phyloP scores from a whole-genome alignment of 2,888 invertebrate genomes.

The Erebia palarica region DNA sequence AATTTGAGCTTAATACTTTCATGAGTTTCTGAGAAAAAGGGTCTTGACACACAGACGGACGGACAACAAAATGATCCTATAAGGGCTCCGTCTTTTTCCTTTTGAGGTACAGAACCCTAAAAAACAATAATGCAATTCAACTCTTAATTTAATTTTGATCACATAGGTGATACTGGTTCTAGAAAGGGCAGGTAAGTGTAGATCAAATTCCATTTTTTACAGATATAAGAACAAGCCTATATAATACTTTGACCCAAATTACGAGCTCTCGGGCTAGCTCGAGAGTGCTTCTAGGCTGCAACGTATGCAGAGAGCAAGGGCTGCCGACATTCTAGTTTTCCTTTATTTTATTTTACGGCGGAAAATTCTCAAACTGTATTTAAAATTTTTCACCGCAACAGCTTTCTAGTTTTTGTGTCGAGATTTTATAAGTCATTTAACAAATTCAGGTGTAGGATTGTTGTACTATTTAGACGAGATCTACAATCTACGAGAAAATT shows the following conservation, averaged over 20 bases:
- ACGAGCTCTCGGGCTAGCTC: conserved; percentile 54
- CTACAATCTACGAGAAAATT: too few species aligned
- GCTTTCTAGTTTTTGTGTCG: conserved; percentile 6
- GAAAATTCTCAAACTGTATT: conserved; percentile 22
- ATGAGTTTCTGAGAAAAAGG: too few species aligned
- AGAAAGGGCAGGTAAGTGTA: neutral
- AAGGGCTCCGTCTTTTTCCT: too few species aligned
- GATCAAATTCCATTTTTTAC: conserved; percentile 48
- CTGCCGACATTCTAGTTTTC: conserved; percentile 27
- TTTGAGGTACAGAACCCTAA: too few species aligned
- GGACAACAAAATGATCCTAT: too few species aligned
- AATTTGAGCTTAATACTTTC: too few species aligned
- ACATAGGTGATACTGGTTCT: too few species aligned
- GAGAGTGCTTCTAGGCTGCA: conserved; percentile 58
- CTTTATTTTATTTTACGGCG: conserved; percentile 22
- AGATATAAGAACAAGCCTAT: conserved; percentile 34
- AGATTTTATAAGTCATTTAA: conserved; percentile 4
- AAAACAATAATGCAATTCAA: too few species aligned
- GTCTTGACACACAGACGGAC: too few species aligned
- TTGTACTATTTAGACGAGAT: too few species aligned
- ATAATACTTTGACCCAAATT: conserved; percentile 66
- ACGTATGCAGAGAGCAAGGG: conserved; percentile 56
- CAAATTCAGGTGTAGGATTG: neutral
- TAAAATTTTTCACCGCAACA: conserved; percentile 10
- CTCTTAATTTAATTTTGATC: too few species aligned